Evolutionary conservation across 2,113 vertebrate genomes (phyloP).

Genomic region (Enhydra lutris): DNA sequence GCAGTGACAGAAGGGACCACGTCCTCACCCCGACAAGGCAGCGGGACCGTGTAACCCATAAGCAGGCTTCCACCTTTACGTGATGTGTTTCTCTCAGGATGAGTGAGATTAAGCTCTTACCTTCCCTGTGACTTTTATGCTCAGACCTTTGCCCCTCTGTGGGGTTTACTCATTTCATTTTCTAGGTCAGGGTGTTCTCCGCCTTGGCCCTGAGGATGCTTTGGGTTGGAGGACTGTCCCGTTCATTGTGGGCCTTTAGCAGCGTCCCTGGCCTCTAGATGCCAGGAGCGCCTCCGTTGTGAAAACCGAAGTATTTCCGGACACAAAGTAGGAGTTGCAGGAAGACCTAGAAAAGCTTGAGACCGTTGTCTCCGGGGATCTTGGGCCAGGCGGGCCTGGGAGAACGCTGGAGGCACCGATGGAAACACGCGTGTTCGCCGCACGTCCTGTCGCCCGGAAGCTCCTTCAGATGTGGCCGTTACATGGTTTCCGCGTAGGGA

Average conservation of each 20-base stretch:
- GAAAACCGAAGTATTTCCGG: neutral
- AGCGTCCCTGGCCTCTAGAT: too few species aligned
- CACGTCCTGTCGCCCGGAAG: neutral
- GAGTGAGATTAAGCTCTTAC: neutral
- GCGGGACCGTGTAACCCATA: neutral
- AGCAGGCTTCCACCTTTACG: too few species aligned
- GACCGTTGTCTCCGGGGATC: neutral
- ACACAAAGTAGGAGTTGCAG: too few species aligned
- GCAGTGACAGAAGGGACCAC: neutral
- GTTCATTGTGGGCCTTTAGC: too few species aligned
- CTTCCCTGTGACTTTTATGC: neutral
- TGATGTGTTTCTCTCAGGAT: neutral
- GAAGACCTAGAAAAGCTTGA: neutral
- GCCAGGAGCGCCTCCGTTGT: neutral
- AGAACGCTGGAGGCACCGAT: rapidly evolving
- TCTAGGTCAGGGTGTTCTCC: neutral
- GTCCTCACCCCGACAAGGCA: rapidly evolving
- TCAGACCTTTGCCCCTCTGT: neutral
- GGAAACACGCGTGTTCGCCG: too few species aligned
- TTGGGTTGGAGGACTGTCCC: too few species aligned
- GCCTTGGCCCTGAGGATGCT: neutral
- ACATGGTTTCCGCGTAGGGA: too few species aligned
- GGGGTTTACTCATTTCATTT: neutral
- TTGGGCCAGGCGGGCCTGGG: neutral
- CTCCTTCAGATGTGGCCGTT: neutral